Percentiles rank a stretch among this genome's conserved stretches.
phyloP scores from a whole-genome alignment of 2,797 vertebrate genomes.

The Sphenodon punctatus region DNA sequence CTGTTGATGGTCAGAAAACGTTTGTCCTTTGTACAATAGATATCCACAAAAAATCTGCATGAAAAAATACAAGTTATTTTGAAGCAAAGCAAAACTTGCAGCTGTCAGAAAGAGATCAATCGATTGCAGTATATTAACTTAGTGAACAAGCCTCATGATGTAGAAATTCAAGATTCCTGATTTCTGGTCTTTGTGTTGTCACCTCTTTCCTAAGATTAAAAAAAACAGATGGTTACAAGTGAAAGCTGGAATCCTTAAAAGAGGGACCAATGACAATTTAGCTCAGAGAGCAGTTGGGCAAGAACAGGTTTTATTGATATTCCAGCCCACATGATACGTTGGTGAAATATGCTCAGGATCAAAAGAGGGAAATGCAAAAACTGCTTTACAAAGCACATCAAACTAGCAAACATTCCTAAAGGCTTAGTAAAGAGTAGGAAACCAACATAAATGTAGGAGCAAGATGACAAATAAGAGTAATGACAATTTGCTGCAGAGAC shows the following conservation, averaged over 20 bases:
- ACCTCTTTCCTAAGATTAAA: neutral
- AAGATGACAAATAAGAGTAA: neutral
- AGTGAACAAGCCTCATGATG: no score
- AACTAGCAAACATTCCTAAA: neutral
- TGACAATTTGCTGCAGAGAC: neutral
- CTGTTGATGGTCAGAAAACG: slow-evolving; percentile 89
- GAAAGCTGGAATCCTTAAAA: neutral
- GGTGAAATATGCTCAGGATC: neutral
- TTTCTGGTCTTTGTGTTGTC: neutral
- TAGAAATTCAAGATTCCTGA: neutral
- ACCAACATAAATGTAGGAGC: neutral
- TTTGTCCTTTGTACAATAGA: slow-evolving; percentile 86
- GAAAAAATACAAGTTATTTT: neutral
- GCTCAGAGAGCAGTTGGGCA: neutral
- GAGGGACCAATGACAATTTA: neutral
- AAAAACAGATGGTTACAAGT: neutral
- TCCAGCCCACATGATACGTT: neutral
- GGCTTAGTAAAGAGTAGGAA: neutral
- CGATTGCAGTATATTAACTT: no score
- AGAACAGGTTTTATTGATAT: no score
- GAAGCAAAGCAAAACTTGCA: no score
- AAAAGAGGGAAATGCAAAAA: neutral
- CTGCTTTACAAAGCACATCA: neutral
- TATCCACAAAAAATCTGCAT: slow-evolving; percentile 91
- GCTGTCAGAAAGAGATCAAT: no score